These are phyloP conservation scores for Cydia pomonella DNA, from an alignment of 1,140 invertebrate species.

Conservation along the genomic window DNA sequence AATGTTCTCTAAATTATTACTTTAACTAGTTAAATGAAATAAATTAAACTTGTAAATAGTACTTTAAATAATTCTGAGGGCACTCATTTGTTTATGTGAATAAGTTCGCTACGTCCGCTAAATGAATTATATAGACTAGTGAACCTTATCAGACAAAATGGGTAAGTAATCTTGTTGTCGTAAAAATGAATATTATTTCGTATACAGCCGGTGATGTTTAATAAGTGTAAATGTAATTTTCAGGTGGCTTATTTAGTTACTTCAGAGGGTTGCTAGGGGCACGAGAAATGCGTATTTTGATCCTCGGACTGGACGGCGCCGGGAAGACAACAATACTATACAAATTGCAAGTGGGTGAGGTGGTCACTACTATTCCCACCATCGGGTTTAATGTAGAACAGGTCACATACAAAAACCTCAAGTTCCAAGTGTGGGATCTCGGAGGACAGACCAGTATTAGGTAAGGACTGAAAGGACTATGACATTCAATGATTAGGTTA, in stretches of 20 bases:
- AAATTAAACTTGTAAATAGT: constrained; percentile 40
- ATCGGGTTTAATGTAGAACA: constrained; percentile 99
- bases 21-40: constrained; percentile 8
- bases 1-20: constrained; percentile 1
- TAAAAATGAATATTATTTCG: constrained; percentile 38
- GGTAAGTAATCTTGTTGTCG: constrained; percentile 55
- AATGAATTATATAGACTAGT: constrained; percentile 62
- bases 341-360: constrained; percentile 98
- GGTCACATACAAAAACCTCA: constrained; percentile 97
- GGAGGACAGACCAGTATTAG: constrained; percentile 97
- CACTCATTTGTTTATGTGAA: constrained; percentile 50
- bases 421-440: constrained; percentile 99
- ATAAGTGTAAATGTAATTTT: constrained; percentile 43
- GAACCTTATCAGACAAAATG: constrained; percentile 65
- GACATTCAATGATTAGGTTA: constrained; percentile 44
- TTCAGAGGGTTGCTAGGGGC: constrained; percentile 96
- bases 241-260: constrained; percentile 97
- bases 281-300: constrained; percentile 98
- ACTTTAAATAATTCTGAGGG: constrained; percentile 38
- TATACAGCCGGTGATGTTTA: constrained; percentile 7
- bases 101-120: constrained; percentile 53
- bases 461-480: constrained; percentile 52
- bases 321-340: constrained; percentile 99
- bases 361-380: constrained; percentile 98
- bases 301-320: constrained; percentile 98